These are phyloP conservation scores for Acestrorhynchus altus DNA, from an alignment of 2,797 vertebrate genomes.

Conservation along the genomic window DNA sequence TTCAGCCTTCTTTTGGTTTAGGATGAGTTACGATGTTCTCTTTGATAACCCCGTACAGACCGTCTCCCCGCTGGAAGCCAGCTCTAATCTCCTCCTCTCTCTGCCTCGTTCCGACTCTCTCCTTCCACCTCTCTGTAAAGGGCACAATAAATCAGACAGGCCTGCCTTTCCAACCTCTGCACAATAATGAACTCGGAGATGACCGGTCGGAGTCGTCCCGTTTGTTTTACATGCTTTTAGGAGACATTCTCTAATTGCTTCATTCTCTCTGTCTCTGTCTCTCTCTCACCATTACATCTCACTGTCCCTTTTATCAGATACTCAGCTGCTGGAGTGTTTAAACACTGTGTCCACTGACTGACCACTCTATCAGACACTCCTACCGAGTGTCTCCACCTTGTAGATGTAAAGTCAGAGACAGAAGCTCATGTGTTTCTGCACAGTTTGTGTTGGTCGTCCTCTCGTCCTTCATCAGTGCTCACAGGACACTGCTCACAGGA, in stretches of 20 bases:
- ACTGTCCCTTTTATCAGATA: constrained; percentile 11
- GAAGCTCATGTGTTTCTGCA: too few species aligned
- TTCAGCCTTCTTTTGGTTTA: constrained; percentile 57
- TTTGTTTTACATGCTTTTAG: background rate
- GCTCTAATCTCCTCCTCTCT: constrained; percentile 1
- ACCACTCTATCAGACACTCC: too few species aligned
- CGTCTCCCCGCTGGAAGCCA: constrained; percentile 21
- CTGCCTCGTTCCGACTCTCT: background rate
- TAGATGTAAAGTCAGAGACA: too few species aligned
- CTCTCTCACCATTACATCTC: background rate
- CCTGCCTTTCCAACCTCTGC: background rate
- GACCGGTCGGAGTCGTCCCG: background rate
- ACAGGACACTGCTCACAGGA: too few species aligned
- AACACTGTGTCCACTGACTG: too few species aligned
- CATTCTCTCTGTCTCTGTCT: constrained; percentile 26
- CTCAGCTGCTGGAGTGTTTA: too few species aligned
- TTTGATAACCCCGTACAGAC: constrained; percentile 59
- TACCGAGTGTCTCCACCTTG: too few species aligned
- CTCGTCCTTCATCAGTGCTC: too few species aligned
- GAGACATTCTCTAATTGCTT: constrained; percentile 16
- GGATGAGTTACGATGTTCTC: constrained; percentile 60
- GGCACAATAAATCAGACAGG: constrained; percentile 1
- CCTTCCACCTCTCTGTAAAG: background rate
- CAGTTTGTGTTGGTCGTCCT: too few species aligned
- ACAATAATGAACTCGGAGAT: background rate